Evolutionary conservation across 2,113 vertebrate genomes (phyloP), one percentile per base, ranked within the genome.

Genomic region (Pagrus major): DNA sequence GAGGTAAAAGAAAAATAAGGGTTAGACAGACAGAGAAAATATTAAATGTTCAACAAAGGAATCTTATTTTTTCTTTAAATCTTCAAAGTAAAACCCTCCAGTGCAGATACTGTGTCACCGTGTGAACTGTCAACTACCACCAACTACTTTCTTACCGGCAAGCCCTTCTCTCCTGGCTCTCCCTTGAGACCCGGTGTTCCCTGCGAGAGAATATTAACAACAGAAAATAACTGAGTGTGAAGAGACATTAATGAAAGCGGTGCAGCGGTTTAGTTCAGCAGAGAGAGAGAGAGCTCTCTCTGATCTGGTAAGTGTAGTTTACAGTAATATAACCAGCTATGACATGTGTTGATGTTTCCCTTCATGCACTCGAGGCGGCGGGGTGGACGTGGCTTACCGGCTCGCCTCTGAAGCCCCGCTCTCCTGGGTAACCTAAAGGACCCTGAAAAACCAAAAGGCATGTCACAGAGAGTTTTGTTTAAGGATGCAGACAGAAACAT

Each of bases 151-250:
- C 98, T 97, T 96, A 99, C 98, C 97, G 97, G 97, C 46, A 96
- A 94, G 71, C 95, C 97, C 92, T 96, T 97, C 59, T 97, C 96
- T 42, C 97, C 98, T 0, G 95, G 96, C 83, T 98, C 95, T 81
- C 98, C 98, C 93, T 96, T 96, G 64, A 92, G 93, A 71, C 97
- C 98, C 6, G 95, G 93, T 59, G 92, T 85, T 46, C 98, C 98
- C 98, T 98, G 90, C 16, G 25, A 56, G 70, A 25, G 84, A 85
- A 86, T 27, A 71, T 61, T 35, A 12, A 86, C 31, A 80, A 44
- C 2, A 56, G 21, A 77, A 63, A 76, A 69, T n/a, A 64, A 61
- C 0, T 9, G 6, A 51, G 27, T 44, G 41, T 56, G 49, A 73
- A 15, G 25, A 27, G 49, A 55, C 37, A 71, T 35, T 5, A 21